Conservation (phyloP, 1,140 invertebrate genomes). For the Pseudachorutes palmiensis region DNA sequence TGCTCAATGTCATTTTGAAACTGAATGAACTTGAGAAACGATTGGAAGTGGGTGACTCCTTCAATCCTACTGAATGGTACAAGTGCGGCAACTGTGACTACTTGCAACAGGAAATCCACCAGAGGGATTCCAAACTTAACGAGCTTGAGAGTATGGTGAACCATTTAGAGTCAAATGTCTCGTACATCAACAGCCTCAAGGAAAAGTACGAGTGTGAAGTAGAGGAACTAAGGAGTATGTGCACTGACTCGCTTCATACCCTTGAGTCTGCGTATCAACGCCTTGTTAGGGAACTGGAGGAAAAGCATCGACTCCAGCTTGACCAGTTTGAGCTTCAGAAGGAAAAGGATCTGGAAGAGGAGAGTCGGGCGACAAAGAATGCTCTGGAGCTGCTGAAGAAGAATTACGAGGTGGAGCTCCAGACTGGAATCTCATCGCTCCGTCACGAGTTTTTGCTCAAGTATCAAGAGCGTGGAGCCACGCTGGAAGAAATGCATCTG, state of each 20-base stretch:
- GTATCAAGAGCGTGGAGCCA: constrained; percentile 55
- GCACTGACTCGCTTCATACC: constrained; percentile 73
- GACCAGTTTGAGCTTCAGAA: constrained; percentile 60
- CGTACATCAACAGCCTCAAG: constrained; percentile 13
- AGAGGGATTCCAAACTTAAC: constrained; percentile 32
- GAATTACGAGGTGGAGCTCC: constrained; percentile 82
- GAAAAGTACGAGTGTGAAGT: constrained; percentile 70
- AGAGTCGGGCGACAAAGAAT: constrained; percentile 61
- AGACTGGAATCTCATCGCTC: constrained; percentile 75
- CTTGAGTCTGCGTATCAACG: constrained; percentile 83
- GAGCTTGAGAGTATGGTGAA: constrained; percentile 30
- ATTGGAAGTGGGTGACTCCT: constrained; percentile 21
- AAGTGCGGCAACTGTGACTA: constrained; percentile 33
- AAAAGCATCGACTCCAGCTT: constrained; percentile 69
- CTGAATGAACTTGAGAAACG: constrained; percentile 28
- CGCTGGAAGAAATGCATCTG: constrained; percentile 49
- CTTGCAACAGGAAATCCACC: constrained; percentile 27
- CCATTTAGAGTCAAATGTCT: constrained; percentile 26
- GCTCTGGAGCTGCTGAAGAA: constrained; percentile 87
- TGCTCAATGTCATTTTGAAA: constrained; percentile 30
- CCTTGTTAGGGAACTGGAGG: constrained; percentile 71
- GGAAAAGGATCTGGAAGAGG: constrained; percentile 78
- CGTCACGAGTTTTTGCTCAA: constrained; percentile 69
- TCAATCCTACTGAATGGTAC: constrained; percentile 2
- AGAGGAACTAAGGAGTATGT: constrained; percentile 70